Percentiles rank a stretch among this genome's conserved stretches.
Evolutionary conservation across 2,888 invertebrate species (phyloP).

Genomic region (Crocallis elinguaria): DNA sequence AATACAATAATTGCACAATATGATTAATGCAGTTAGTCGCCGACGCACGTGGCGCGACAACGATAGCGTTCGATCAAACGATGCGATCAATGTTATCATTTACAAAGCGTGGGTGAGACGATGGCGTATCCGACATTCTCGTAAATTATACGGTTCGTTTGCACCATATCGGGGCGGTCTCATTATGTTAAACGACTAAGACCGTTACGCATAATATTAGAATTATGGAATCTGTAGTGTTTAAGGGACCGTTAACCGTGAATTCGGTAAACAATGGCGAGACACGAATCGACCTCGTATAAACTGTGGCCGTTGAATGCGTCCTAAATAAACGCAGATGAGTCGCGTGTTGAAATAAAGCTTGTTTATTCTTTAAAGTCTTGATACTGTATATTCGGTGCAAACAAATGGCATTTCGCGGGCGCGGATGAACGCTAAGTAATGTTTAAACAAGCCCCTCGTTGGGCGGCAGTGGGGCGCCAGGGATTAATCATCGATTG

Average conservation of each 20-base stretch:
- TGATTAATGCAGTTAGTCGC: constrained; percentile 63
- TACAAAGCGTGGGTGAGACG: constrained; percentile 52
- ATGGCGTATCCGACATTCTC: constrained; percentile 48
- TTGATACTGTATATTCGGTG: constrained; percentile 40
- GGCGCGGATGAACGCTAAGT: constrained; percentile 40
- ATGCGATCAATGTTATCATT: constrained; percentile 39
- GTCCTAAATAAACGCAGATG: constrained; percentile 52
- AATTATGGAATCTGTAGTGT: constrained; percentile 52
- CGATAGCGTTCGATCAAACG: constrained; percentile 48
- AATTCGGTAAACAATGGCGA: constrained; percentile 53
- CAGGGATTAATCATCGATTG: constrained; percentile 35
- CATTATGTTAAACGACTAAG: constrained; percentile 57
- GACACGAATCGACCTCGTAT: constrained; percentile 40
- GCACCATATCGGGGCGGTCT: constrained; percentile 41
- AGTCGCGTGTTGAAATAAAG: constrained; percentile 39
- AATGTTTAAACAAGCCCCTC: constrained; percentile 38
- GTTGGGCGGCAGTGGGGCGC: constrained; percentile 48
- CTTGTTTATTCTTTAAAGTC: constrained; percentile 41
- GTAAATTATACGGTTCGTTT: constrained; percentile 39
- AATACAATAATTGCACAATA: constrained; percentile 58
- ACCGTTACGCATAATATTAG: constrained; percentile 64
- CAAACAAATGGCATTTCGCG: constrained; percentile 52
- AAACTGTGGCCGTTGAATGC: constrained; percentile 38
- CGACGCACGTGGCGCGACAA: constrained; percentile 45
- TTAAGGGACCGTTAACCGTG: constrained; percentile 54